Evolutionary conservation across 2,113 vertebrate genomes (phyloP).

Genomic region (Xenopus tropicalis): UCB_Xtro_10.0 CM004444.2:5553501-5554000

Average conservation of each 20-base stretch:
- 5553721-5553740: conserved; percentile 3
- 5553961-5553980: no score
- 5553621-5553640: conserved; percentile 16
- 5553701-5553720: conserved; percentile 3
- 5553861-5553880: conserved; percentile 19
- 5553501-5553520: no score
- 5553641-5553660: conserved; percentile 8
- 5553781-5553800: conserved; percentile 7
- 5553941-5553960: no score
- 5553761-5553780: conserved; percentile 27
- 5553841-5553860: conserved; percentile 19
- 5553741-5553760: not conserved
- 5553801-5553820: not conserved
- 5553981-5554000: no score
- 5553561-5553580: not conserved
- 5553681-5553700: not conserved
- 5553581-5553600: not conserved
- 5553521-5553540: no score
- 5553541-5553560: not conserved
- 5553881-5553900: conserved; percentile 4
- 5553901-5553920: conserved; percentile 9
- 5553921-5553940: not conserved
- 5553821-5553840: conserved; percentile 26
- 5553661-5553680: not conserved
- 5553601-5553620: not conserved